phyloP scores from a whole-genome alignment of 2,797 vertebrate genomes.

The Crax fasciolata region DNA sequence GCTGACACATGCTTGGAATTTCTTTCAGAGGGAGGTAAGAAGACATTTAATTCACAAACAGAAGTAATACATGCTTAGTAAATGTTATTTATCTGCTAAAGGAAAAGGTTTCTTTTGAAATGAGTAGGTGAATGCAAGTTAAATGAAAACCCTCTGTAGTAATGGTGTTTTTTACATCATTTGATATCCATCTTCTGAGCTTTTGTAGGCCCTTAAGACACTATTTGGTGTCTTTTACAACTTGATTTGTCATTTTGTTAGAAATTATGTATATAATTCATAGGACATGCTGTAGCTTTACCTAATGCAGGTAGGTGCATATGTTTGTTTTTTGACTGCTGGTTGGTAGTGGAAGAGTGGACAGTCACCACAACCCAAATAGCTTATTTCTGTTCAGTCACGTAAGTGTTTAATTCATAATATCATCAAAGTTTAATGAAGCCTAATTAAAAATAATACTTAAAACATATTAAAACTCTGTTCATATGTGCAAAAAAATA shows the following conservation, averaged over 20 bases:
- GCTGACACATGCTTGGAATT: conserved; percentile 98
- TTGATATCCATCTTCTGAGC: neutral
- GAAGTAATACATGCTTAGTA: neutral
- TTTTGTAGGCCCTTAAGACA: neutral
- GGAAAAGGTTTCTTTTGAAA: neutral
- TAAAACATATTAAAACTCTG: neutral
- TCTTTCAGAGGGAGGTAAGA: conserved; percentile 95
- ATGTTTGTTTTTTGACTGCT: neutral
- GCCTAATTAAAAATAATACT: neutral
- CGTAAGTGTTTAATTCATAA: neutral
- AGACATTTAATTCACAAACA: neutral
- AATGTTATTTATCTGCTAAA: neutral
- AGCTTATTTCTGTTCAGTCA: neutral
- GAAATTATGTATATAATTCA: neutral
- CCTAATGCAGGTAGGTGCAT: neutral
- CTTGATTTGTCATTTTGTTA: neutral
- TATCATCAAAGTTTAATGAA: neutral
- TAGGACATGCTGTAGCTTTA: neutral
- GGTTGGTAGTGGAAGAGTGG: neutral
- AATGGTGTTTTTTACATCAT: neutral
- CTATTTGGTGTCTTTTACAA: neutral
- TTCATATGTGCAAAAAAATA: neutral
- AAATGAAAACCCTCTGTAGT: neutral
- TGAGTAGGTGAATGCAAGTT: neutral
- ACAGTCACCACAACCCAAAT: neutral